Conservation (phyloP, 1,140 invertebrate species). For the Whitmania pigra region DNA sequence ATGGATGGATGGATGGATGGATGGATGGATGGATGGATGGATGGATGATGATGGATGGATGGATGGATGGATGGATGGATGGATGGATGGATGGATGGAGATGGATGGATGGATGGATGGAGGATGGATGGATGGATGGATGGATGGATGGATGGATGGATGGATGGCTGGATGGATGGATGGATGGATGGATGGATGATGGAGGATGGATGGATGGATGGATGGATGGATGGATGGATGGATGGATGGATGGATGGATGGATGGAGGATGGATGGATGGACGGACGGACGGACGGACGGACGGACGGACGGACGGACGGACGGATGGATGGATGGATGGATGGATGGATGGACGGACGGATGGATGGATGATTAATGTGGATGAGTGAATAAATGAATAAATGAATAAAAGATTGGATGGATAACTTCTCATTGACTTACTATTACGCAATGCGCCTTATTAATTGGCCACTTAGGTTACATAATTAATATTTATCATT, state of each 20-base stretch:
- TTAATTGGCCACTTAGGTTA: too few relatives aligned
- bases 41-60: too few relatives aligned
- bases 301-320: too few relatives aligned
- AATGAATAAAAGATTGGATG: not conserved
- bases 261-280: not conserved
- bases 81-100: slow-evolving; percentile 9
- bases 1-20: too few relatives aligned
- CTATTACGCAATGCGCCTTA: too few relatives aligned
- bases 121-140: slow-evolving; percentile 12
- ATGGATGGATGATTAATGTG: not conserved
- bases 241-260: not conserved
- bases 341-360: slow-evolving; percentile 6
- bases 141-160: slow-evolving; percentile 13
- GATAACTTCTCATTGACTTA: too few relatives aligned
- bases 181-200: too few relatives aligned
- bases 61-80: not conserved
- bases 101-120: too few relatives aligned
- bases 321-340: slow-evolving; percentile 12
- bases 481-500: not conserved
- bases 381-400: not conserved
- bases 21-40: too few relatives aligned
- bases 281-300: slow-evolving; percentile 1
- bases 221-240: slow-evolving; percentile 11
- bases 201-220: slow-evolving; percentile 2
- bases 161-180: not conserved